Evolutionary conservation across 2,113 vertebrate genomes (phyloP).

Genomic region (Pagrus major): DNA sequence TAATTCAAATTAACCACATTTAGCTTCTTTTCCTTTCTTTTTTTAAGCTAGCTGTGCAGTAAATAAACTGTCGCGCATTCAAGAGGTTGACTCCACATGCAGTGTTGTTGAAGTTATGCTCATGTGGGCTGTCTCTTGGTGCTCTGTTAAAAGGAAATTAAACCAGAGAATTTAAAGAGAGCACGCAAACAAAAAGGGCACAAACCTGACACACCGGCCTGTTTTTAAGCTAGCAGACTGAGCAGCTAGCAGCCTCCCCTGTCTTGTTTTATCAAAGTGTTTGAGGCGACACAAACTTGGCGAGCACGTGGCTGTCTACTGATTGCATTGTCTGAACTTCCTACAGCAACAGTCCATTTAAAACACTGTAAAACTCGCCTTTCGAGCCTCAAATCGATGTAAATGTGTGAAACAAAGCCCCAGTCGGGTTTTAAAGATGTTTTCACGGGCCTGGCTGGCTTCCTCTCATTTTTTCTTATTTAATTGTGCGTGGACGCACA

Average conservation of each 20-base stretch:
- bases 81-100: background rate
- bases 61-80: background rate
- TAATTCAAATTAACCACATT: constrained; percentile 25
- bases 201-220: background rate
- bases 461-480: constrained; percentile 61
- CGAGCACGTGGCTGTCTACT: constrained; percentile 85
- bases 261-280: constrained; percentile 38
- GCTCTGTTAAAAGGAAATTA: constrained; percentile 21
- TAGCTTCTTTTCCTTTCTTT: background rate
- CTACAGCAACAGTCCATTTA: constrained; percentile 73
- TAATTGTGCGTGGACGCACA: constrained; percentile 40
- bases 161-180: constrained; percentile 2
- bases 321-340: constrained; percentile 83
- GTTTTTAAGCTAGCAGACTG: background rate
- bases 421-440: background rate
- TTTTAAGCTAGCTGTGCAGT: background rate
- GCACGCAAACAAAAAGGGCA: constrained; percentile 1
- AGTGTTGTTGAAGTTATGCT: constrained; percentile 13
- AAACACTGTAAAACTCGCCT: constrained; percentile 32
- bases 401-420: background rate
- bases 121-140: constrained; percentile 4
- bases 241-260: background rate
- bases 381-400: fast-evolving
- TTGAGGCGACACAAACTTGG: constrained; percentile 64
- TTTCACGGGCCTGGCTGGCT: background rate